Base-by-base conservation (phyloP, 1,140 invertebrate species). In the Cepaea nemoralis region DNA sequence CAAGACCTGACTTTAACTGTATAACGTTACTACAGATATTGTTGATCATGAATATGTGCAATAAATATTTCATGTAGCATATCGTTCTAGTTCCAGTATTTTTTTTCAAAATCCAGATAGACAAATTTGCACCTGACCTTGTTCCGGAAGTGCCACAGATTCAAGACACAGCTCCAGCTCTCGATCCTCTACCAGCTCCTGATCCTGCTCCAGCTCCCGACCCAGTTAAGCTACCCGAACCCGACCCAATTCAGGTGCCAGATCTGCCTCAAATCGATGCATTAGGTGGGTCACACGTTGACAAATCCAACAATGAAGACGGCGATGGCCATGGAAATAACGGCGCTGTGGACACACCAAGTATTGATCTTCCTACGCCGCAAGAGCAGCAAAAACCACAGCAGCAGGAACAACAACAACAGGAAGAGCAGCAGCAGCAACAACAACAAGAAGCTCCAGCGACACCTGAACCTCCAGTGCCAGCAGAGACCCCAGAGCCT, bases 401-500 rank as follows among this genome's bases (percentile, higher is more conserved):
- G 45, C 77, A 80, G 40, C 45, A 80, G 14, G 63, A 80, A 39
- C 66, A 80, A 55, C 77, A 70, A 50, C 66, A 80, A 27, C 63
- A 80, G 33, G 66, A 80, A 37, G 14, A 78, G 48, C 27, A 77
- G 31, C 33, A 77, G 37, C 10, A 50, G 48, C 14, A 31, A 37
- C 76, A 66, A 31, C 37, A 33, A 33, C 35, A 70, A 37, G 39
- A 40, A n/a, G 66, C 14, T 14, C 66, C 66, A 6, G 16, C 55
- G 33, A 80, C 77, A 39, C 31, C 37, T 31, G 27, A 35, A 12
- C 77, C 77, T 8, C 77, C 77, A 8, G 39, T 67, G 22, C 39
- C 77, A n/a, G 50, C 66, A 33, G 77, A 80, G n/a, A 80, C 77
- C 1, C 63, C 77, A 1, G 77, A 80, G 40, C 77, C 77, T 19